Evolutionary conservation across 2,113 vertebrate species (phyloP).

Genomic region (Mustela lutreola): DNA sequence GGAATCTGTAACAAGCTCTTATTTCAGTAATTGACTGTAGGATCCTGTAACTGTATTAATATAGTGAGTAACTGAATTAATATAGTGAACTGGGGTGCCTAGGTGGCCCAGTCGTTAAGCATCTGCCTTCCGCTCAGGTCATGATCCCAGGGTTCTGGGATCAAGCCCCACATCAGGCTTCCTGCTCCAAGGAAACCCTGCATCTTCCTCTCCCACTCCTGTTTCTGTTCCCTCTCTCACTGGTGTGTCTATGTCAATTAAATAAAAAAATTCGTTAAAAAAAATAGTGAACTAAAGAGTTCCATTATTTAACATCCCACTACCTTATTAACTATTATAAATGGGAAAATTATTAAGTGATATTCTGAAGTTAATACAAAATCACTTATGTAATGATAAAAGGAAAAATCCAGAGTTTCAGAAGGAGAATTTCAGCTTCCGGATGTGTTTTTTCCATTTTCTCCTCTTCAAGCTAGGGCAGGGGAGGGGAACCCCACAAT

Average conservation of each 20-base stretch:
- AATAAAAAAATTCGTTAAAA: too few relatives aligned
- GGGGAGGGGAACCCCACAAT: too few relatives aligned
- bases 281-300: not conserved
- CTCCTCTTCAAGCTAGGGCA: too few relatives aligned
- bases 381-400: not conserved
- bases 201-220: too few relatives aligned
- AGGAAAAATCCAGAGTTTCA: not conserved
- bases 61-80: not conserved
- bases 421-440: too few relatives aligned
- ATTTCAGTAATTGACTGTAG: not conserved
- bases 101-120: not conserved
- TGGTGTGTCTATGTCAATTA: too few relatives aligned
- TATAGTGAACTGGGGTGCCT: not conserved
- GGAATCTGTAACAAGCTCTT: not conserved
- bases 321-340: not conserved
- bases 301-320: not conserved
- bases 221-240: too few relatives aligned
- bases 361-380: constrained; percentile 13
- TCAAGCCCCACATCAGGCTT: too few relatives aligned
- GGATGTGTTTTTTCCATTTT: too few relatives aligned
- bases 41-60: not conserved
- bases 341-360: not conserved
- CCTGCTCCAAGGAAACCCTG: too few relatives aligned
- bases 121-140: too few relatives aligned
- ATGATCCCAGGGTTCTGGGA: too few relatives aligned